A percentile compares a stretch with the other conserved stretches of the same genome.
phyloP scores from a whole-genome alignment of 2,888 invertebrate genomes.

The Clitarchus hookeri region DNA sequence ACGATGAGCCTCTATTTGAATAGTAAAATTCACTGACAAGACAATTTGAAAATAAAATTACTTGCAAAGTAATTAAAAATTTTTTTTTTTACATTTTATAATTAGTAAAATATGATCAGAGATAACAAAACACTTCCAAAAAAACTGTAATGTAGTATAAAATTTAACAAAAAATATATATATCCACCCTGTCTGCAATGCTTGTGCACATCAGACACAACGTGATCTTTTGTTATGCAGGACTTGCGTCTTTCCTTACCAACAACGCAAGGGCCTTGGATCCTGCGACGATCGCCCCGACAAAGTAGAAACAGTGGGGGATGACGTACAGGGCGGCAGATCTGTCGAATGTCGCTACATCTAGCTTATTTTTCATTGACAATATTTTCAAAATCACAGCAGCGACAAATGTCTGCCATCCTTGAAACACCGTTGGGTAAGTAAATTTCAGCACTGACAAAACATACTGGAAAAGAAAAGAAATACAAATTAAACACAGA shows the following conservation, averaged over 20 bases:
- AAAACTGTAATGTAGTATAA: no score
- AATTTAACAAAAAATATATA: no score
- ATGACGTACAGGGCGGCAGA: slow-evolving; percentile 45
- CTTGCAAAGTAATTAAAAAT: no score
- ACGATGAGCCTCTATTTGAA: no score
- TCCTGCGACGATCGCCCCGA: slow-evolving; percentile 47
- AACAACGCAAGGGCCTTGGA: slow-evolving; percentile 48
- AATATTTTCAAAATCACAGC: slow-evolving; percentile 46
- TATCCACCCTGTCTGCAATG: no score
- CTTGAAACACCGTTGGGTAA: slow-evolving; percentile 50
- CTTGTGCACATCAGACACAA: background rate
- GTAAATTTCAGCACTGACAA: slow-evolving; percentile 49
- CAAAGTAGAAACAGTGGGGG: slow-evolving; percentile 48
- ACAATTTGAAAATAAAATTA: no score
- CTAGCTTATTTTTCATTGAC: slow-evolving; percentile 39
- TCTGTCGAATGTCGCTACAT: slow-evolving; percentile 45
- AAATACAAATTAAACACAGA: background rate
- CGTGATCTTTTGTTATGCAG: background rate
- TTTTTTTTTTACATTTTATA: no score
- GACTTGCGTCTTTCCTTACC: slow-evolving; percentile 40
- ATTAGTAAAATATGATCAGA: no score
- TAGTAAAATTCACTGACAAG: no score
- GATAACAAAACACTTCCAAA: no score
- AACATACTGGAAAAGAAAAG: slow-evolving; percentile 46
- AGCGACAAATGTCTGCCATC: slow-evolving; percentile 50